Base-by-base conservation (phyloP, 2,113 vertebrate species). In the Crotalus tigris region DNA sequence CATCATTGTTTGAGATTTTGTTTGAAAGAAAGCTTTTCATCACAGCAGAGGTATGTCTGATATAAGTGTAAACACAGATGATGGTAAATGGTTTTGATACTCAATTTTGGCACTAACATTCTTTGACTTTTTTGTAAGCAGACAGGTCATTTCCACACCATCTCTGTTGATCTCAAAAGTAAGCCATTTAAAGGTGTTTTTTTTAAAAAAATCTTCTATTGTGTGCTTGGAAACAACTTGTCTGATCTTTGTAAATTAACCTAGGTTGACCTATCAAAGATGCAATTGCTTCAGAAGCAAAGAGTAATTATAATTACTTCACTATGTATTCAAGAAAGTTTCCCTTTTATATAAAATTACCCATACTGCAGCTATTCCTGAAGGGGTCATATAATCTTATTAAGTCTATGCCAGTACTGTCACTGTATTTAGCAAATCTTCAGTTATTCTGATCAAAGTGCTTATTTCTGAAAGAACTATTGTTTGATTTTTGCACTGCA, bases 281-380 rank as follows among this genome's bases (percentile, higher is more conserved):
- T 91, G 93, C 85, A 95, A 95, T 88, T 59, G 94, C 95, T 96
- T 97, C 95, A 92, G 92, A 92, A 54, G 90, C 51, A 93, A 86
- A 19, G 69, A 51, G 57, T 44, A 51, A 90, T 64, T 58, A 61
- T 93, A 95, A 96, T 96, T 95, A 96, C 95, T 94, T 93, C 90
- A 91, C 95, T 93, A 94, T 96, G 92, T 94, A 85, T 95, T 95
- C 89, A 59, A 85, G 91, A 89, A 93, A 55, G 94, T 94, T 95
- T 93, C 90, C 95, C 96, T 96, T 96, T 96, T 95, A 90, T 96
- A 95, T 96, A 95, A 88, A 90, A 94, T 96, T 96, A 96, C 95
- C 92, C 75, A 58, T 19, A 93, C 94, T 93, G 93, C 92, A 94
- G 92, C 92, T 91, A 94, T 96, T 94, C 87, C 33, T 44, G 33